Evolutionary conservation across 2,113 vertebrate genomes (phyloP).

Genomic region (Stigmatopora nigra): DNA sequence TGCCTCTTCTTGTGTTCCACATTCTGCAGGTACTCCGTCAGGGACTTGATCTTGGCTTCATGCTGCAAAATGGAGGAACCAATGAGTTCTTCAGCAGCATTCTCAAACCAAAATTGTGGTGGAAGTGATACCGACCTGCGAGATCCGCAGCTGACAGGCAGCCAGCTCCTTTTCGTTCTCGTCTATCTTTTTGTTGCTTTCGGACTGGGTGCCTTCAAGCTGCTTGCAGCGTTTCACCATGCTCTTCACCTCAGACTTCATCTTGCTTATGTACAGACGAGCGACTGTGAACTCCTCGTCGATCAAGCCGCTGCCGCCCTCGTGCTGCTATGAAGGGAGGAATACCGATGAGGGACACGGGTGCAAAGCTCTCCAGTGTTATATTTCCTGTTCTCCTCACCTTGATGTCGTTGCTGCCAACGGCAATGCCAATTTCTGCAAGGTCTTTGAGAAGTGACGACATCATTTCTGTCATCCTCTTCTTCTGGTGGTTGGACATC

Average conservation of each 20-base stretch:
- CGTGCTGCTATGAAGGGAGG: constrained; percentile 70
- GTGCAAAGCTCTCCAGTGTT: background rate
- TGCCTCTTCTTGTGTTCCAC: constrained; percentile 96
- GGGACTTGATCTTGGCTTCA: constrained; percentile 93
- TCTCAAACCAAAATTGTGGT: background rate
- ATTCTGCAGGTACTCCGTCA: constrained; percentile 94
- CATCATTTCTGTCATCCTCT: constrained; percentile 96
- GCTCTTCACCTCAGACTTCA: constrained; percentile 96
- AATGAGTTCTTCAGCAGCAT: background rate
- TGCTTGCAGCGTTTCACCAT: constrained; percentile 95
- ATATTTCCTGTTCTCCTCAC: constrained; percentile 52
- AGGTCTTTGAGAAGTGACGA: constrained; percentile 93
- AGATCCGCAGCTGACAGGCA: constrained; percentile 89
- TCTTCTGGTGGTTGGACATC: constrained; percentile 97
- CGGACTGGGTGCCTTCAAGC: constrained; percentile 82
- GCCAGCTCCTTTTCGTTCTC: constrained; percentile 93
- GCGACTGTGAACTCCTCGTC: constrained; percentile 97
- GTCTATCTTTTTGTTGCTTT: constrained; percentile 94
- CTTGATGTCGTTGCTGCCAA: constrained; percentile 96
- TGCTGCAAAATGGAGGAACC: constrained; percentile 66
- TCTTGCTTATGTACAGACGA: constrained; percentile 92
- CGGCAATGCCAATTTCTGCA: constrained; percentile 91
- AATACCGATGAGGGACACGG: background rate
- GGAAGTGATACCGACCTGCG: constrained; percentile 70
- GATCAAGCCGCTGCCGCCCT: constrained; percentile 89